Evolutionary conservation across 2,888 invertebrate species (phyloP).

Genomic region (Drosophila birchii): DNA sequence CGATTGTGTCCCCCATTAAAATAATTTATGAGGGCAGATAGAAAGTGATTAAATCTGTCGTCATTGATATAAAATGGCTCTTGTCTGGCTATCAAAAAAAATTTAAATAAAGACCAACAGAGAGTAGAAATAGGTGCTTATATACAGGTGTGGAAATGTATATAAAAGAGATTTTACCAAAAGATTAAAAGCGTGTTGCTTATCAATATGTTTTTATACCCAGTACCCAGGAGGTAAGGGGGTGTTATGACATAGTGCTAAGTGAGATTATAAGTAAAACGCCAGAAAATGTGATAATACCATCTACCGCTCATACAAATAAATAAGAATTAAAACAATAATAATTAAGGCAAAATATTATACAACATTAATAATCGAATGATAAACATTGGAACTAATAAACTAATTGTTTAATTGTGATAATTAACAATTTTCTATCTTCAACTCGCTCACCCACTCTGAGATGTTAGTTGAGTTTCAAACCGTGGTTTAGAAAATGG

Average conservation of each 20-base stretch:
- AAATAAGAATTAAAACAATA: too few relatives aligned
- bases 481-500: too few relatives aligned
- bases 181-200: not conserved
- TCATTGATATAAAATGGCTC: constrained; percentile 10
- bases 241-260: not conserved
- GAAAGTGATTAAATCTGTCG: constrained; percentile 20
- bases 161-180: not conserved
- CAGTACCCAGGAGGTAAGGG: not conserved
- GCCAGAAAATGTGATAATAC: too few relatives aligned
- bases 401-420: too few relatives aligned
- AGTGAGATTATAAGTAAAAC: not conserved
- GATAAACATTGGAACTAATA: too few relatives aligned
- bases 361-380: too few relatives aligned
- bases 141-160: not conserved
- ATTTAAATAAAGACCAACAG: constrained; percentile 41
- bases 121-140: constrained; percentile 4
- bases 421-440: too few relatives aligned
- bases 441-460: too few relatives aligned
- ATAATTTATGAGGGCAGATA: constrained; percentile 46
- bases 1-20: constrained; percentile 9
- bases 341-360: too few relatives aligned
- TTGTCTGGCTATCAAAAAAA: constrained; percentile 21
- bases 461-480: too few relatives aligned
- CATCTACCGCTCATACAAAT: too few relatives aligned
- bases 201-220: constrained; percentile 1